phyloP scores from a whole-genome alignment of 2,888 invertebrate genomes.

The Keiferia lycopersicella region DNA sequence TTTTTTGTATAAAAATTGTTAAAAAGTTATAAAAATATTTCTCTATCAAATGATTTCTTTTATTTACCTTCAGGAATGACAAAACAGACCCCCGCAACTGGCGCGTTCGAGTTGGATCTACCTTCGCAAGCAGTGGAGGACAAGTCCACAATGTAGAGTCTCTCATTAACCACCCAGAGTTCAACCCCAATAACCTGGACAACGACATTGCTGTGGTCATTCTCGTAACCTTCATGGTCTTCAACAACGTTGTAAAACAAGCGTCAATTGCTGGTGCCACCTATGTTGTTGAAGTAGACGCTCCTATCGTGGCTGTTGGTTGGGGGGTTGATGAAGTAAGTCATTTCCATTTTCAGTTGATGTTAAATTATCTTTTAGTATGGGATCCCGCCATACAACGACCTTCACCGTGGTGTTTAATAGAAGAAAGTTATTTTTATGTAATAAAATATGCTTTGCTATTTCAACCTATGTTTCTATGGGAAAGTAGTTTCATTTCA shows the following conservation, averaged over 20 bases:
- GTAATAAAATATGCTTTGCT: neutral
- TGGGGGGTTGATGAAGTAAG: slow-evolving; percentile 45
- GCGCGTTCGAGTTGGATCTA: slow-evolving; percentile 47
- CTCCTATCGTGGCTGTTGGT: slow-evolving; percentile 53
- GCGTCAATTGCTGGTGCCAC: slow-evolving; percentile 49
- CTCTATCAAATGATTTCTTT: neutral
- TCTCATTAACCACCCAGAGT: slow-evolving; percentile 42
- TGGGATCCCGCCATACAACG: too few species aligned
- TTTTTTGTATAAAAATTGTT: too few species aligned
- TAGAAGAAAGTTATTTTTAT: neutral
- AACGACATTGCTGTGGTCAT: slow-evolving; percentile 51
- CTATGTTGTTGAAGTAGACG: slow-evolving; percentile 50
- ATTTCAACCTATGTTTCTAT: too few species aligned
- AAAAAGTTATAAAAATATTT: too few species aligned
- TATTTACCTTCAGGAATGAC: slow-evolving; percentile 38
- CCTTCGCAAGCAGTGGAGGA: slow-evolving; percentile 48
- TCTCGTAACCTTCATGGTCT: slow-evolving; percentile 35
- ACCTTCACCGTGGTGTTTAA: too few species aligned
- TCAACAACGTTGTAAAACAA: slow-evolving; percentile 38
- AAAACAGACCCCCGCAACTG: slow-evolving; percentile 34
- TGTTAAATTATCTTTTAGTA: too few species aligned
- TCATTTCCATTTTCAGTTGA: neutral
- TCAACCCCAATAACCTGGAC: slow-evolving; percentile 36
- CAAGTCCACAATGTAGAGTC: slow-evolving; percentile 33
- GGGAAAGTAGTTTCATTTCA: too few species aligned